Evolutionary conservation across 2,113 vertebrate genomes (phyloP), one percentile per base, ranked within the genome.

Genomic region (Ophthalmolycus amberensis): DNA sequence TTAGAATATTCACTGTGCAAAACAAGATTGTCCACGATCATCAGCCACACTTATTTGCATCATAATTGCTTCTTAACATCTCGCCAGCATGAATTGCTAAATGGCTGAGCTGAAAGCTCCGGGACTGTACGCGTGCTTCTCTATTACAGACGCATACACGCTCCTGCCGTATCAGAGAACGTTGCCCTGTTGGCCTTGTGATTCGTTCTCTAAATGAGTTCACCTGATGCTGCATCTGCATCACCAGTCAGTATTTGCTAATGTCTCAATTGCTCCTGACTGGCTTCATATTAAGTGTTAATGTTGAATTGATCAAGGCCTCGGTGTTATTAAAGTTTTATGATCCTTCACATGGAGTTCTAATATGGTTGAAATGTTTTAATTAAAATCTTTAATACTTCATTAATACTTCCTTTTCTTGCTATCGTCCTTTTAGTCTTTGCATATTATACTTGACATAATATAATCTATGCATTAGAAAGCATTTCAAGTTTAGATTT

Each of bases 11-110:
- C 56, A 54, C 82, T 77, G 73, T 71, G 78, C 69, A 67, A 87
- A 87, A 87, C 82, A 84, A 90, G 85, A 84, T 71, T 82, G 66
- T 68, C 76, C 65, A 25, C 69, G 78, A 91, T 85, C 73, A 80
- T 77, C 68, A 89, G 74, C 25, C n/a, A 70, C 52, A 42, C 54
- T 79, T 82, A 83, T 86, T 87, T 89, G 84, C 88, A 87, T 90
- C 80, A 88, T 83, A 90, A 89, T 86, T 83, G 76, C 73, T 64
- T 65, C 65, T 74, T 66, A 60, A 75, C 68, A 75, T 46, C 46
- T 67, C 48, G 2, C 40, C 86, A 85, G 80, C 63, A 79, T 15
- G 42, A 81, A 82, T 5, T 64, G 66, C 66, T 80, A 37, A 83
- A 86, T 71, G 58, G 54, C 38, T 72, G 37, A 25, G 63, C 14